Base-by-base conservation (phyloP, 2,797 vertebrate species). In the Thamnophis elegans region DNA sequence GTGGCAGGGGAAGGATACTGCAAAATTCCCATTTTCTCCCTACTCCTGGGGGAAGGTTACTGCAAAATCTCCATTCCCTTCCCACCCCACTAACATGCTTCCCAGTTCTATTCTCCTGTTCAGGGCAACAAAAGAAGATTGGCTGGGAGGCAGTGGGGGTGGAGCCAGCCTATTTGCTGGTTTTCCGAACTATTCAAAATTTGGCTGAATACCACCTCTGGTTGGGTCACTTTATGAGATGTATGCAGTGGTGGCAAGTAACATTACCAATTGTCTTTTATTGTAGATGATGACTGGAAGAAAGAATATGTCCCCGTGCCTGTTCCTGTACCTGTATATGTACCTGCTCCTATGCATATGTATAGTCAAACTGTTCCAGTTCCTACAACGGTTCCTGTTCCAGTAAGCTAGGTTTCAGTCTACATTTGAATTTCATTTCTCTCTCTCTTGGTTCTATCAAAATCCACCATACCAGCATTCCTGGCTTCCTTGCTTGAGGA, bases 281-380 rank as follows among this genome's bases (percentile, higher is more conserved):
- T 95, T 97, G 91, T 97, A 96, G 98, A 99, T 73, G 98, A 98
- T 62, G 98, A 97, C 59, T 98, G 98, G 97, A 99, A 98, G 96
- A 98, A 99, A 96, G 99, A 99, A 94, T 99, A 98, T 73, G 92
- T 99, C 95, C 99, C 99, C 89, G 98, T 99, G 92, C 99, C 99
- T 96, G 98, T 99, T 95, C 99, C 99, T 90, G 98, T 99, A 90
- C 99, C 99, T 16, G 98, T 99, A 94, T 99, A 99, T 96, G 97
- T 99, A 93, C 99, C 99, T 36, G 95, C 99, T 93, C 99, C 99
- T 96, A 99, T 99, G 98, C 99, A 98, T 94, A 98, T 99, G 98
- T 99, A 99, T 90, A 97, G 99, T 97, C 99, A 99, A 97, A 97
- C 97, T 92, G 98, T 99, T 93, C 99, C 99, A 47, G 96, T 98